Evolutionary conservation across 2,113 vertebrate species (phyloP).

Genomic region (Numida meleagris): DNA sequence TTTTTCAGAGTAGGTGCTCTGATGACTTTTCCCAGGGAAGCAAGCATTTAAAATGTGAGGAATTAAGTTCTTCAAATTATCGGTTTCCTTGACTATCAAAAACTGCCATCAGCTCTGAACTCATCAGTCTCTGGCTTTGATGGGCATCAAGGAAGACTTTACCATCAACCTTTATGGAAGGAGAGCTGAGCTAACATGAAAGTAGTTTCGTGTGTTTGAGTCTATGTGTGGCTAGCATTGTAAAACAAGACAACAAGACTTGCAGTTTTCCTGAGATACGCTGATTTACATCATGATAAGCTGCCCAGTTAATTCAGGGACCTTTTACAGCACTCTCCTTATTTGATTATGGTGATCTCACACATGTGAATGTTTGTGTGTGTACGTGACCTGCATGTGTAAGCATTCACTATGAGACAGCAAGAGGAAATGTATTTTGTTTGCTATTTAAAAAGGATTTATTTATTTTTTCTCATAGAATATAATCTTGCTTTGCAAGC

Average conservation of each 20-base stretch:
- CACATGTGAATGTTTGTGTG: not conserved
- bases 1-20: slow-evolving; percentile 2
- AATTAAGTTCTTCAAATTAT: slow-evolving; percentile 1
- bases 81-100: not conserved
- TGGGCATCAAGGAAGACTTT: not conserved
- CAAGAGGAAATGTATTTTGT: slow-evolving; percentile 42
- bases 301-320: slow-evolving; percentile 4
- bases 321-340: slow-evolving; percentile 4
- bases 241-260: slow-evolving; percentile 24
- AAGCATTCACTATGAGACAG: slow-evolving; percentile 39
- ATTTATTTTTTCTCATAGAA: slow-evolving; percentile 1
- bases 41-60: not conserved
- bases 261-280: not conserved
- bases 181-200: slow-evolving; percentile 21
- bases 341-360: slow-evolving; percentile 32
- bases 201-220: not conserved
- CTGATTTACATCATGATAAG: slow-evolving; percentile 40
- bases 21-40: slow-evolving; percentile 33
- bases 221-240: slow-evolving; percentile 37
- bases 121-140: slow-evolving; percentile 8
- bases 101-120: not conserved
- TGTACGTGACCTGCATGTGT: slow-evolving; percentile 8
- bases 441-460: not conserved
- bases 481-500: slow-evolving; percentile 32
- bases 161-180: not conserved